A percentile compares a stretch with the other conserved stretches of the same genome.
These are phyloP conservation scores for Pocillopora verrucosa DNA, from an alignment of 64 coral and sea anemone species.

Conservation along the genomic window DNA sequence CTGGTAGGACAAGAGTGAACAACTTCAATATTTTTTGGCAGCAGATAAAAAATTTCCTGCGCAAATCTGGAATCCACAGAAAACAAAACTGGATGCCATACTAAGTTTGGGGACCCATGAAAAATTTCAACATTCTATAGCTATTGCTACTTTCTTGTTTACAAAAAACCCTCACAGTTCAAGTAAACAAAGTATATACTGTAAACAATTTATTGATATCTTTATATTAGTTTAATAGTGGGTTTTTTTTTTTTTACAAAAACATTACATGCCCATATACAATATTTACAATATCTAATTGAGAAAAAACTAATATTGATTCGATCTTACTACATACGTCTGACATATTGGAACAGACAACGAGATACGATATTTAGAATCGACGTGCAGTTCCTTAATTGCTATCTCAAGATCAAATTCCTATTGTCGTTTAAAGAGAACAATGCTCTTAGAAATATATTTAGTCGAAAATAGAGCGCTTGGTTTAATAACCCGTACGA, in stretches of 20 bases:
- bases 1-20: no score
- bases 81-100: no score
- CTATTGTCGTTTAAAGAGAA: background rate
- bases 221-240: slow-evolving; percentile 2
- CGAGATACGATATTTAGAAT: background rate
- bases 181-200: background rate
- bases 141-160: no score
- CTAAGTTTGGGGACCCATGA: no score
- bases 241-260: background rate
- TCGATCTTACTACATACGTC: background rate
- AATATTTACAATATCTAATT: background rate
- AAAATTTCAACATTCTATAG: no score
- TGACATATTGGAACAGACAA: background rate
- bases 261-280: slow-evolving; percentile 8
- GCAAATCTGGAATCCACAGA: no score
- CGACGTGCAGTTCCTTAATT: background rate
- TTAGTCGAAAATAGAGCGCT: background rate
- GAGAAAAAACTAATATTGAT: no score
- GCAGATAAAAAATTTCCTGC: no score
- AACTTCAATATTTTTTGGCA: no score
- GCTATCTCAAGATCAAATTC: background rate
- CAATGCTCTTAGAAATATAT: background rate
- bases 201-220: background rate
- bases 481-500: background rate
- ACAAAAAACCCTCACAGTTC: no score